These are phyloP conservation scores for Butorides virescens DNA, from an alignment of 2,113 vertebrate species.

Conservation along the genomic window DNA sequence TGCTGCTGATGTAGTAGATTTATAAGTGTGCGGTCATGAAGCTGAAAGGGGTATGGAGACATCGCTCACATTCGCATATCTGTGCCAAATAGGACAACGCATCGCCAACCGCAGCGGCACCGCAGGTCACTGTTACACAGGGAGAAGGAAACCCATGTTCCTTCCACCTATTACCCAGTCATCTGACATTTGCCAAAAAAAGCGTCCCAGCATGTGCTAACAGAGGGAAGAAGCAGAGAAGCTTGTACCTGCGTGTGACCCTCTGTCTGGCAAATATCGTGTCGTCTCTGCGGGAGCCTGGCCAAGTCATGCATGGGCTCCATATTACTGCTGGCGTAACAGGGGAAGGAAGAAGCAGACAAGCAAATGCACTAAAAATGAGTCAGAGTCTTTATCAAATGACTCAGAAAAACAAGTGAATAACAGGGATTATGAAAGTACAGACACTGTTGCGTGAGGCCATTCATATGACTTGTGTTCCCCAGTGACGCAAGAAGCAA, in stretches of 20 bases:
- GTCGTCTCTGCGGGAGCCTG: not conserved
- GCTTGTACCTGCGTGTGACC: not conserved
- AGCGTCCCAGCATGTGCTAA: not conserved
- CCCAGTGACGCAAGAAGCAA: not conserved
- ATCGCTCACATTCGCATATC: not conserved
- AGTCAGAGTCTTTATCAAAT: not conserved
- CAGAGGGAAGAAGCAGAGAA: not conserved
- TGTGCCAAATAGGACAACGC: not conserved
- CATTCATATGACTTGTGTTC: not conserved
- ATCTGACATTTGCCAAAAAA: not conserved
- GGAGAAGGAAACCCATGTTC: not conserved
- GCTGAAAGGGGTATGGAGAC: not conserved
- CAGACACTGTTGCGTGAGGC: not conserved
- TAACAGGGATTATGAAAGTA: slow-evolving; percentile 10
- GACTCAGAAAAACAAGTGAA: slow-evolving; percentile 11
- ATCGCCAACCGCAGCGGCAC: accelerated
- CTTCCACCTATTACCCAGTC: not conserved
- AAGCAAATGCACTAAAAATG: not conserved
- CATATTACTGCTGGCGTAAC: not conserved
- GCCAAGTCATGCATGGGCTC: not conserved
- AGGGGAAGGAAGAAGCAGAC: not conserved
- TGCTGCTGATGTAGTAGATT: not conserved
- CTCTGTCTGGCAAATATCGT: not conserved
- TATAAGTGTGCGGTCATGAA: not conserved
- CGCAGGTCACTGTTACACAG: not conserved